phyloP scores from a whole-genome alignment of 30 jellyfish, hydroid and myxozoan species.

The Aurelia sp. region DNA sequence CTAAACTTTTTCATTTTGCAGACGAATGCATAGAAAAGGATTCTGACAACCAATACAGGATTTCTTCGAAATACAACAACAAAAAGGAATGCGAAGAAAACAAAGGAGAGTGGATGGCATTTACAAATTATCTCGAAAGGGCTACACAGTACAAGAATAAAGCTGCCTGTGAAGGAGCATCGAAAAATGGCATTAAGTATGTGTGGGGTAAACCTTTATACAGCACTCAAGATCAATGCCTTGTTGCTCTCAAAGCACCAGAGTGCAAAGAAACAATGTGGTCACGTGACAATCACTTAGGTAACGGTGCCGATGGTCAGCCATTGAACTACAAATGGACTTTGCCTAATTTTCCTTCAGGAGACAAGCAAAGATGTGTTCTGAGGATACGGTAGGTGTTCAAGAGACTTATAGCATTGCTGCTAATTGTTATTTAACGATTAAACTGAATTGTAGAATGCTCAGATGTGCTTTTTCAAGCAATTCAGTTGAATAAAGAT shows the following conservation, averaged over 20 bases:
- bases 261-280: constrained; percentile 85
- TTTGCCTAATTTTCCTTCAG: constrained; percentile 96
- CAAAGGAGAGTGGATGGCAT: constrained; percentile 91
- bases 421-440: no score
- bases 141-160: constrained; percentile 61
- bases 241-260: constrained; percentile 82
- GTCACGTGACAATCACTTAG: constrained; percentile 97
- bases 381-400: constrained; percentile 81
- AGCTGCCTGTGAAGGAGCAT: constrained; percentile 75
- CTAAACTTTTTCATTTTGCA: background rate
- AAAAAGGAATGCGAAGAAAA: constrained; percentile 76
- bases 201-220: constrained; percentile 88
- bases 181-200: constrained; percentile 49
- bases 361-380: constrained; percentile 82
- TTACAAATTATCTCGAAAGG: constrained; percentile 84
- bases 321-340: constrained; percentile 82
- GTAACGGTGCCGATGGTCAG: constrained; percentile 86
- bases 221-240: constrained; percentile 71
- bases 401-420: no score
- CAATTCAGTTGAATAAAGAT: no score
- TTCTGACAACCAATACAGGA: constrained; percentile 26
- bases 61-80: constrained; percentile 79
- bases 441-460: no score
- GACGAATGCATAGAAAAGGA: constrained; percentile 90
- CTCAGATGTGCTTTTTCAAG: no score